Evolutionary conservation across 2,888 invertebrate species (phyloP).

Genomic region (Ichneumoninae sp.): DNA sequence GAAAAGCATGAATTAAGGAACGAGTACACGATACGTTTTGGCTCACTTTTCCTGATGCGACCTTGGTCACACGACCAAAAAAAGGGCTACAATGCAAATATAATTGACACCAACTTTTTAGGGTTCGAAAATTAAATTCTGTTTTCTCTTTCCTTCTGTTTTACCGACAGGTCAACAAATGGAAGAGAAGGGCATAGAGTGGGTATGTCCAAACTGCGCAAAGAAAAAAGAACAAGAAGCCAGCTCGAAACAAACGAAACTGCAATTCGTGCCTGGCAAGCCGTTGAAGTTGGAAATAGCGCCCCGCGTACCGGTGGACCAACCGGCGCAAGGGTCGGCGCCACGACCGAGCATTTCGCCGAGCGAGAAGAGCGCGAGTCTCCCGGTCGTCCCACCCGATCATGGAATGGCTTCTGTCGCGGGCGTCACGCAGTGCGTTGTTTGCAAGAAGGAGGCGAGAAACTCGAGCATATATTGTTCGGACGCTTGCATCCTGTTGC

Average conservation of each 20-base stretch:
- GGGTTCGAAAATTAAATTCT: not conserved
- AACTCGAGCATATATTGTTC: slow-evolving; percentile 95
- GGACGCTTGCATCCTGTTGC: slow-evolving; percentile 93
- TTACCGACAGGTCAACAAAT: slow-evolving; percentile 89
- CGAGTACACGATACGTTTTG: no score
- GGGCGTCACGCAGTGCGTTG: slow-evolving; percentile 87
- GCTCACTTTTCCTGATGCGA: no score
- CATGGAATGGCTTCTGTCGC: slow-evolving; percentile 35
- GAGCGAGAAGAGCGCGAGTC: slow-evolving; percentile 42
- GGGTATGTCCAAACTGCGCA: slow-evolving; percentile 94
- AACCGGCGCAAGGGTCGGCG: slow-evolving; percentile 4
- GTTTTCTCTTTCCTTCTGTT: slow-evolving; percentile 8
- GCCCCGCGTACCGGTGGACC: slow-evolving; percentile 20
- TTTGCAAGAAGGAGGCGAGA: slow-evolving; percentile 91
- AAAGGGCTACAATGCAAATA: no score
- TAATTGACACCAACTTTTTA: not conserved
- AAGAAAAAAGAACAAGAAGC: slow-evolving; percentile 85
- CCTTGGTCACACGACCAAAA: no score
- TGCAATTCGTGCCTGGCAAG: slow-evolving; percentile 36
- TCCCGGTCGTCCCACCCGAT: slow-evolving; percentile 19
- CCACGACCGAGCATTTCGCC: slow-evolving; percentile 24
- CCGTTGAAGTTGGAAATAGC: slow-evolving; percentile 34
- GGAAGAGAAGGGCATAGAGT: slow-evolving; percentile 94
- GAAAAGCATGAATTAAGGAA: no score
- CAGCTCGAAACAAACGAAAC: slow-evolving; percentile 48